These are phyloP conservation scores for Neuroterus valhalla DNA, from an alignment of 1,140 invertebrate species.

Conservation along the genomic window DNA sequence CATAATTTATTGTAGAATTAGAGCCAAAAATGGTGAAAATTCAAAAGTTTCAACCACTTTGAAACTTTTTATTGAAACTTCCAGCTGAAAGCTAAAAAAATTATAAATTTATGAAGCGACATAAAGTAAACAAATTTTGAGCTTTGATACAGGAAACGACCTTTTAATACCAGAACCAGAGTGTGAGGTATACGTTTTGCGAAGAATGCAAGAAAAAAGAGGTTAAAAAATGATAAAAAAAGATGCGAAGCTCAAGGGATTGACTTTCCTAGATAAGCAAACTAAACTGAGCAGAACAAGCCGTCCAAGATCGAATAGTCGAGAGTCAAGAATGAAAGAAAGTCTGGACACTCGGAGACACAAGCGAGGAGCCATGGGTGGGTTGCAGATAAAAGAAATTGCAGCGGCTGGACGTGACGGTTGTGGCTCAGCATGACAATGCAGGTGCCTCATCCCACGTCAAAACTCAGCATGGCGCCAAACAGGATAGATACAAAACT, in stretches of 20 bases:
- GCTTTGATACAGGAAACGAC: neutral
- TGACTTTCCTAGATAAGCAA: slow-evolving; percentile 29
- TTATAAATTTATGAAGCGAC: too few relatives aligned
- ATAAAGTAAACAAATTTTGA: neutral
- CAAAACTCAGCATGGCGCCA: slow-evolving; percentile 74
- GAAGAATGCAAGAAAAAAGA: neutral
- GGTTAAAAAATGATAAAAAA: neutral
- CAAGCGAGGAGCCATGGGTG: slow-evolving; percentile 45
- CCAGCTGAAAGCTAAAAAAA: too few relatives aligned
- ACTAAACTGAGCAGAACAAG: too few relatives aligned
- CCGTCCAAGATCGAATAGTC: slow-evolving; percentile 12
- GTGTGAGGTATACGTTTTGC: neutral
- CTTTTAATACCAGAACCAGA: neutral
- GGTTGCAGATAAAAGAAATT: slow-evolving; percentile 52
- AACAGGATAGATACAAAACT: slow-evolving; percentile 58
- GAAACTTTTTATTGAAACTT: too few relatives aligned
- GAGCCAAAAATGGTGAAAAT: too few relatives aligned
- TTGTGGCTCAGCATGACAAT: slow-evolving; percentile 71
- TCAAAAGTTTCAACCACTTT: too few relatives aligned
- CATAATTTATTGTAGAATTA: too few relatives aligned
- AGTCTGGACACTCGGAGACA: slow-evolving; percentile 20
- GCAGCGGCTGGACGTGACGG: slow-evolving; percentile 57
- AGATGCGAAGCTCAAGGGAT: neutral
- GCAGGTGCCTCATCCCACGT: slow-evolving; percentile 74
- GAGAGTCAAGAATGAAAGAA: slow-evolving; percentile 3